phyloP scores from a whole-genome alignment of 2,888 invertebrate species.

The Ectemnius lituratus region DNA sequence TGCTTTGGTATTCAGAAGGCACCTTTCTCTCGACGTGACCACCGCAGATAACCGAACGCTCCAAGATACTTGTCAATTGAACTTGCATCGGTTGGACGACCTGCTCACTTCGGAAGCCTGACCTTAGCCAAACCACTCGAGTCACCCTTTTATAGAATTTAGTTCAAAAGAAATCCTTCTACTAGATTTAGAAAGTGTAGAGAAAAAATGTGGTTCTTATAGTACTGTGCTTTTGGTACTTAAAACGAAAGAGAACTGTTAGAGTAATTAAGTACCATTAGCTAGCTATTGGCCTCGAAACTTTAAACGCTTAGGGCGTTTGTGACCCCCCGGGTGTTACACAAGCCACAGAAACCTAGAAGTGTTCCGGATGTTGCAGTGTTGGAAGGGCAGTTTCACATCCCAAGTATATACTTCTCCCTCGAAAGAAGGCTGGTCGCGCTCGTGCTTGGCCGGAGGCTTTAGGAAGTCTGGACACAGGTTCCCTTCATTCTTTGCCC shows the following conservation, averaged over 20 bases:
- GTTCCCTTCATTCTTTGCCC: constrained; percentile 33
- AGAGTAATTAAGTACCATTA: background rate
- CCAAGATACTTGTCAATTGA: background rate
- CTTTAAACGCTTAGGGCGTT: background rate
- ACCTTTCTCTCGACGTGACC: background rate
- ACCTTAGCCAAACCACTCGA: no score
- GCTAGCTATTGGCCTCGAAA: background rate
- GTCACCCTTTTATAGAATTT: no score
- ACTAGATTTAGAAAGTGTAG: no score
- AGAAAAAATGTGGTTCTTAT: no score
- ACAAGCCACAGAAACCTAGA: background rate
- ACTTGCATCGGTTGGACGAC: background rate
- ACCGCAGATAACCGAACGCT: background rate
- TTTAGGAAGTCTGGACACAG: constrained; percentile 6
- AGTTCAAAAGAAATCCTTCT: no score
- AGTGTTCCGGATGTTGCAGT: background rate
- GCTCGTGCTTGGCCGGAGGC: constrained; percentile 4
- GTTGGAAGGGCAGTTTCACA: constrained; percentile 28
- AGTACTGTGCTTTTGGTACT: no score
- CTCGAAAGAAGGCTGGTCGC: constrained; percentile 12
- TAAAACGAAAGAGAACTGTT: background rate
- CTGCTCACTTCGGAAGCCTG: no score
- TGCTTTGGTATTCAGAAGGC: background rate
- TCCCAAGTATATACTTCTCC: constrained; percentile 25
- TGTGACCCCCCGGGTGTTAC: background rate